These are phyloP conservation scores for Subanguina moxae DNA, from an alignment of 1,140 invertebrate genomes.

Conservation along the genomic window DNA sequence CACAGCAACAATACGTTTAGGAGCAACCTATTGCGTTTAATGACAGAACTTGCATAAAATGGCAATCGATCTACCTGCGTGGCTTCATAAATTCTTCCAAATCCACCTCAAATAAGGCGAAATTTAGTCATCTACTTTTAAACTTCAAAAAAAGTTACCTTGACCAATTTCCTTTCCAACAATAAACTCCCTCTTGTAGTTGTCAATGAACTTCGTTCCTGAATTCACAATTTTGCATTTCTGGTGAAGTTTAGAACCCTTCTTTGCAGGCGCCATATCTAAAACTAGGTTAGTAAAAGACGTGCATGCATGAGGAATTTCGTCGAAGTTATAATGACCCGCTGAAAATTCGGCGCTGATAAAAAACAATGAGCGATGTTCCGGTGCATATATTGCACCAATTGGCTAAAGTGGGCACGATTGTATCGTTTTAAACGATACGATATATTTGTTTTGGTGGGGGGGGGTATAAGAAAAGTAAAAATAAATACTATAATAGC, in stretches of 20 bases:
- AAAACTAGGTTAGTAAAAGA: too few species aligned
- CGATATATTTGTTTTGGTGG: too few species aligned
- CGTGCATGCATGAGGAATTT: too few species aligned
- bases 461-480: too few species aligned
- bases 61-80: slow-evolving; percentile 31
- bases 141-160: not conserved
- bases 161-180: slow-evolving; percentile 53
- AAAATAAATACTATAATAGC: too few species aligned
- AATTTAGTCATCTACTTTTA: too few species aligned
- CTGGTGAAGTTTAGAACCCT: slow-evolving; percentile 26
- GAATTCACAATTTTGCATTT: slow-evolving; percentile 14
- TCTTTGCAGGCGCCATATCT: slow-evolving; percentile 21
- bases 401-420: too few species aligned
- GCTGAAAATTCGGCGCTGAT: too few species aligned
- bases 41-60: slow-evolving; percentile 15
- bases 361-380: too few species aligned
- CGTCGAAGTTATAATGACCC: too few species aligned
- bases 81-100: slow-evolving; percentile 51
- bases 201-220: slow-evolving; percentile 31
- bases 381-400: too few species aligned
- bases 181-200: slow-evolving; percentile 34
- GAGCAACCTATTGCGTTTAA: slow-evolving; percentile 17
- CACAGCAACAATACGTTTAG: slow-evolving; percentile 34
- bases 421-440: too few species aligned
- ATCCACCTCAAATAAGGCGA: slow-evolving; percentile 27